phyloP scores from a whole-genome alignment of 2,113 vertebrate genomes.

The Condylura cristata region DNA sequence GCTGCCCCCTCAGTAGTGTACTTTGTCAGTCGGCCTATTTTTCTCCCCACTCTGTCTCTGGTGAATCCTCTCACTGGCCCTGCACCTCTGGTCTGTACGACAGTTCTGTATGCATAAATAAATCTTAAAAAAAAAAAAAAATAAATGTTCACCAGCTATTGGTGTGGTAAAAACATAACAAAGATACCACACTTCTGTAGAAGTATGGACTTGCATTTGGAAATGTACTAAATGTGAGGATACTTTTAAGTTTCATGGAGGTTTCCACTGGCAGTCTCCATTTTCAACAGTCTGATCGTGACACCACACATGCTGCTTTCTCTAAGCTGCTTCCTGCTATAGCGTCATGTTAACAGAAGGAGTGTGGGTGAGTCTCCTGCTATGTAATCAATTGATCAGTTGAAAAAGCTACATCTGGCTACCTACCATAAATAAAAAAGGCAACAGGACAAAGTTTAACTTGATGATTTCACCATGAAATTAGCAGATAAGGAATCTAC shows the following conservation, averaged over 20 bases:
- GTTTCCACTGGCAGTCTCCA: conserved; percentile 28
- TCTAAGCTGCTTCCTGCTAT: conserved; percentile 33
- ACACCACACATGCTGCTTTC: conserved; percentile 34
- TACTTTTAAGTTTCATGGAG: conserved; percentile 9
- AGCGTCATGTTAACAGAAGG: conserved; percentile 49
- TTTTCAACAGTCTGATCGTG: neutral
- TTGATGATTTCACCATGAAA: neutral
- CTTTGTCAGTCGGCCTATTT: too few relatives aligned
- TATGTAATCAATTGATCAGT: neutral
- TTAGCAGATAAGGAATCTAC: neutral
- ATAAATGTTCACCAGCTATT: conserved; percentile 14
- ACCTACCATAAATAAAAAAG: neutral
- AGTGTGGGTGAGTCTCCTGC: conserved; percentile 31
- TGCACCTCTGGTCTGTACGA: too few relatives aligned
- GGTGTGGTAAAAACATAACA: conserved; percentile 29
- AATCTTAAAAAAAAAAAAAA: too few relatives aligned
- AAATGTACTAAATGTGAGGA: conserved; percentile 51
- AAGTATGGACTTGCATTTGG: conserved; percentile 25
- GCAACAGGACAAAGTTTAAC: neutral
- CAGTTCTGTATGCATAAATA: too few relatives aligned
- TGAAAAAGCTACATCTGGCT: conserved; percentile 43
- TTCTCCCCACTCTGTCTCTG: too few relatives aligned
- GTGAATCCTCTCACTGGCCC: too few relatives aligned
- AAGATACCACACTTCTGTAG: neutral
- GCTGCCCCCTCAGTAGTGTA: too few relatives aligned